Conservation (phyloP, 2,888 invertebrate species). For the Sphinx pinastri region DNA sequence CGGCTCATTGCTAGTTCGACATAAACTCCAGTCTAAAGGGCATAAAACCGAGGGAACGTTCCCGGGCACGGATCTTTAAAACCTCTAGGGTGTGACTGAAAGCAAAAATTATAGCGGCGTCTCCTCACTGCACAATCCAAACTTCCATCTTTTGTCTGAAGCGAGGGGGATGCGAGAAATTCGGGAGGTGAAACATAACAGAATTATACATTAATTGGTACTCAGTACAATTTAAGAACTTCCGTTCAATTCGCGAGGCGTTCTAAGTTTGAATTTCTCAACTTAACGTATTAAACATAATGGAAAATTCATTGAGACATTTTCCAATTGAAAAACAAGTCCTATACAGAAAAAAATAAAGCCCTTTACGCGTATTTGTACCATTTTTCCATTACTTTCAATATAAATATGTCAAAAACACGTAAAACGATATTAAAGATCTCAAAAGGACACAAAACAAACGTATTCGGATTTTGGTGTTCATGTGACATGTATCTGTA, state of each 20-base stretch:
- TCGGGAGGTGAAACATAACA: slow-evolving; percentile 44
- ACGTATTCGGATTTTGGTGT: neutral
- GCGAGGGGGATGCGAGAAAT: slow-evolving; percentile 51
- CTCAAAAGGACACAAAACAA: slow-evolving; percentile 3
- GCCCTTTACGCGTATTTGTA: too few species aligned
- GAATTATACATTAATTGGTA: slow-evolving; percentile 44
- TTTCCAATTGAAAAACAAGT: neutral
- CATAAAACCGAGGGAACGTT: slow-evolving; percentile 22
- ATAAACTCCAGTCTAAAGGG: slow-evolving; percentile 4
- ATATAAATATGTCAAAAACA: neutral
- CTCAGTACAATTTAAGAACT: neutral
- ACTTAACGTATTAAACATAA: neutral
- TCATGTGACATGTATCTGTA: neutral
- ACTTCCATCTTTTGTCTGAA: slow-evolving; percentile 37
- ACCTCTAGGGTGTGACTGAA: slow-evolving; percentile 51
- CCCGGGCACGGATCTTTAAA: slow-evolving; percentile 9
- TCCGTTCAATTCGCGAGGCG: neutral
- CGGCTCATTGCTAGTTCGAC: slow-evolving; percentile 5
- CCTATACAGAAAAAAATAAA: neutral
- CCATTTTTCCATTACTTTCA: neutral
- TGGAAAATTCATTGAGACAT: neutral
- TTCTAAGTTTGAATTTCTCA: neutral
- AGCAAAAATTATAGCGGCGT: slow-evolving; percentile 55
- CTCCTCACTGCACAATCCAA: slow-evolving; percentile 38
- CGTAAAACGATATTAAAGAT: neutral